These are phyloP conservation scores for Gallinago solitaria DNA, from an alignment of 2,797 vertebrate species.

Conservation along the genomic window DNA sequence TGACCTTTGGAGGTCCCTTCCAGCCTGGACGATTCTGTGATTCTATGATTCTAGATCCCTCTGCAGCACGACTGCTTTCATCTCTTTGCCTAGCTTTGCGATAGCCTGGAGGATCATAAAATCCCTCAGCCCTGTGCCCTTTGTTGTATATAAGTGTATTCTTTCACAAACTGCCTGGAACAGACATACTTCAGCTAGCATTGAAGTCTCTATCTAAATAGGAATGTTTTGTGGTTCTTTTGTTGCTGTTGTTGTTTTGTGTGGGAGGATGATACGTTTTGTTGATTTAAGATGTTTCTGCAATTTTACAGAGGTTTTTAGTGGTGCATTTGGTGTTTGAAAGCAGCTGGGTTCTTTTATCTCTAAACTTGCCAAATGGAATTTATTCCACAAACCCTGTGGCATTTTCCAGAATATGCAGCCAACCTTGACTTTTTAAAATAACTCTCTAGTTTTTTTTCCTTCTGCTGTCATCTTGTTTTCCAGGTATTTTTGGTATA, in stretches of 20 bases:
- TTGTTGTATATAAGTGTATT: not conserved
- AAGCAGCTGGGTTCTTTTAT: constrained; percentile 42
- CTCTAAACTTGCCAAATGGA: constrained; percentile 21
- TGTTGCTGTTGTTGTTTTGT: constrained; percentile 19
- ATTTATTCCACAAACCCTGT: constrained; percentile 40
- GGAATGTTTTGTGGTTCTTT: constrained; percentile 27
- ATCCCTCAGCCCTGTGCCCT: not conserved
- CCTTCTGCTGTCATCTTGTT: not conserved
- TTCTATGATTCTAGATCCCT: not conserved
- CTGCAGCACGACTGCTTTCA: constrained; percentile 3
- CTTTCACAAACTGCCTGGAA: constrained; percentile 22
- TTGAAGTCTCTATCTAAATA: constrained; percentile 14
- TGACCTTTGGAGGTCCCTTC: no score
- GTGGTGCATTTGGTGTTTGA: constrained; percentile 10
- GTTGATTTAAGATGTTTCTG: not conserved
- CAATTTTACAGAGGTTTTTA: constrained; percentile 3
- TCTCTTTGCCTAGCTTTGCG: constrained; percentile 18
- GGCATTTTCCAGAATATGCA: constrained; percentile 19
- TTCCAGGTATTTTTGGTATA: constrained; percentile 5
- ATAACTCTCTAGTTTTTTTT: not conserved
- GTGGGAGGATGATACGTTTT: constrained; percentile 30
- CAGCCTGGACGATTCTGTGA: no score
- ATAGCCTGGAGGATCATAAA: constrained; percentile 23
- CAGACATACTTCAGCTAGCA: not conserved
- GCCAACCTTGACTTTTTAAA: not conserved